Percentiles rank a stretch among this genome's conserved stretches.
These are phyloP conservation scores for Echinometra lucunter DNA, from an alignment of 53 echinoderm and acorn worm genomes.

Conservation along the genomic window DNA sequence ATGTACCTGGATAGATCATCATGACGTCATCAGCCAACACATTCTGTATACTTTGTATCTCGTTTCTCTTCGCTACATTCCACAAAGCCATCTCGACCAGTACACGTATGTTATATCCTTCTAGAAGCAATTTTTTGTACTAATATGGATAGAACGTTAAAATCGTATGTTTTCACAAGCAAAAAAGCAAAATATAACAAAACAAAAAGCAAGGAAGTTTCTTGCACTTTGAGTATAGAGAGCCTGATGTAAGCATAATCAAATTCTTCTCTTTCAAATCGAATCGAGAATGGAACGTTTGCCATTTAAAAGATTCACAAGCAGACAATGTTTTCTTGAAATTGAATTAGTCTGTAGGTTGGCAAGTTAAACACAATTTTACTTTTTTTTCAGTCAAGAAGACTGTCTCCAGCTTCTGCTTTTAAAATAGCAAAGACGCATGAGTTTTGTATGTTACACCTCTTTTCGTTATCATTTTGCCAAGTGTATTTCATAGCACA, in stretches of 20 bases:
- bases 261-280: slow-evolving; percentile 1
- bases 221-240: slow-evolving; percentile 9
- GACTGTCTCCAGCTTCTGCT: background rate
- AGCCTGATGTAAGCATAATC: background rate
- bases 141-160: background rate
- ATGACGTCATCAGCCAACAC: slow-evolving; percentile 52
- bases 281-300: background rate
- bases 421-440: background rate
- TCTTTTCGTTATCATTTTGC: background rate
- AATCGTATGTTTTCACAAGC: slow-evolving; percentile 3
- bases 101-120: slow-evolving; percentile 63
- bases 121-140: background rate
- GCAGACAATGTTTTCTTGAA: slow-evolving; percentile 5
- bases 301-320: background rate
- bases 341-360: slow-evolving; percentile 1
- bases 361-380: background rate
- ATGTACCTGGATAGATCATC: slow-evolving; percentile 27
- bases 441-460: background rate
- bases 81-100: slow-evolving; percentile 33
- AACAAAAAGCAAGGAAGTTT: background rate
- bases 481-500: background rate
- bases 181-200: no score
- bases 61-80: slow-evolving; percentile 63
- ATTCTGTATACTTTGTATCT: slow-evolving; percentile 43
- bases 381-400: background rate